Evolutionary conservation across 1,140 invertebrate genomes (phyloP), one percentile per base, ranked within the genome.

Genomic region (Drosophila sp.): DNA sequence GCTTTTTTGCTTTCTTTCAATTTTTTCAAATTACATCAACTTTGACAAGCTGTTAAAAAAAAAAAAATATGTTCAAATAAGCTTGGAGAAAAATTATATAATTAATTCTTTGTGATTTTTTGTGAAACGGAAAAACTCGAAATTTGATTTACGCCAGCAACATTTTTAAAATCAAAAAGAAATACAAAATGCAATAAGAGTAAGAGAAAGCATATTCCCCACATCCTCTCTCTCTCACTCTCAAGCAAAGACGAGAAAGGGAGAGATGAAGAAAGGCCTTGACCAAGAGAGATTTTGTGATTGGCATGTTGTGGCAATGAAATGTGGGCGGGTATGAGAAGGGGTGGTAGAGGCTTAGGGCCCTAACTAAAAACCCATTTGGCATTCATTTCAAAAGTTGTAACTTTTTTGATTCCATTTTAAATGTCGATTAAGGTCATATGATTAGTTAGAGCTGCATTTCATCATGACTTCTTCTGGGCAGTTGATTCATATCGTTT

Each of bases 391-490:
- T 66, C 25, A 17, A 32, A 10, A 47, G 44, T 70, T 65, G 66
- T 76, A 76, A 76, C 63, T 66, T 62, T 72, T 76, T 58, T 77
- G 62, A 65, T 81, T 86, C 83, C 83, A 79, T 79, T 87, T 83
- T 71, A 87, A 87, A 76, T 79, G 70, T 69, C 82, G 82, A 86
- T 86, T 86, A 84, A 86, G 82, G 83, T 86, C 83, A 87, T 70
- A 87, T 82, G 82, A 83, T 86, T 85, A 70, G 79, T 79, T 85
- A 66, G 60, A 74, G 81, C 71, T 56, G 50, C 58, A 66, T 78
- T 82, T 82, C 79, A 62, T 74, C 76, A 66, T 60, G 30, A 55
- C 30, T 30, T 61, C 33, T 63, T 67, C 35, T 29, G 60, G 11
- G 33, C 30, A 61, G 38, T 60, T 70, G 54, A 63, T 73, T 72